These are phyloP conservation scores for Australoheros facetus DNA, from an alignment of 2,797 vertebrate species.

Conservation along the genomic window DNA sequence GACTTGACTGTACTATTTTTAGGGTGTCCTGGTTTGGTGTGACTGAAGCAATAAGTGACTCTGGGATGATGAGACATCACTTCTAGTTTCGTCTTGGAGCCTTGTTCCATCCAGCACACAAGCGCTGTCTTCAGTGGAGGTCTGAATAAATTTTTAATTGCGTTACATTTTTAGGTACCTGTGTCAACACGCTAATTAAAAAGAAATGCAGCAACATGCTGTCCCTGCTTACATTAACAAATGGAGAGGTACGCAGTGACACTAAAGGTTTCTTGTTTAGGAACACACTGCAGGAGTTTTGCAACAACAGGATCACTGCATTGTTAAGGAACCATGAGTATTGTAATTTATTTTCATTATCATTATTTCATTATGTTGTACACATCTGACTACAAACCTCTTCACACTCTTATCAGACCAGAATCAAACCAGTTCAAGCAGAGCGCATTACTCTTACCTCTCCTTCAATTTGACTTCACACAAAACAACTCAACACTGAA, in stretches of 20 bases:
- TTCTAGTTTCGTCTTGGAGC: constrained; percentile 42
- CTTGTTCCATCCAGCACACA: constrained; percentile 23
- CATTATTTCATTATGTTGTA: background rate
- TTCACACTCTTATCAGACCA: background rate
- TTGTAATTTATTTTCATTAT: background rate
- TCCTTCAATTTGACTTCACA: background rate
- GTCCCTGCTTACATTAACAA: constrained; percentile 9
- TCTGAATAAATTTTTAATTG: constrained; percentile 52
- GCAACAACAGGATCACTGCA: background rate
- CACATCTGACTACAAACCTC: constrained; percentile 5
- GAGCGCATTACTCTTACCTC: constrained; percentile 25
- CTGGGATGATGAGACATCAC: constrained; percentile 49
- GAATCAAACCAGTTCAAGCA: constrained; percentile 1
- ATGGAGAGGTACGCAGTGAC: constrained; percentile 3
- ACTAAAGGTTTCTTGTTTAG: constrained; percentile 15
- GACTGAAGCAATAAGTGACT: constrained; percentile 56
- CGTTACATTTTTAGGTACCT: constrained; percentile 53
- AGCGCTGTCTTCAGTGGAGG: constrained; percentile 26
- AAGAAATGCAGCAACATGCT: constrained; percentile 49
- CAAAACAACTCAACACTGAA: background rate
- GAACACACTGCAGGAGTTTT: background rate
- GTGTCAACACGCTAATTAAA: constrained; percentile 55
- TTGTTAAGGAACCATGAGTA: constrained; percentile 10
- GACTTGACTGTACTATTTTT: constrained; percentile 52
- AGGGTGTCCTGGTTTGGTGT: constrained; percentile 43